Percentiles rank a stretch among this genome's conserved stretches.
phyloP scores from a whole-genome alignment of 2,113 vertebrate genomes.

The Anser cygnoides region DNA sequence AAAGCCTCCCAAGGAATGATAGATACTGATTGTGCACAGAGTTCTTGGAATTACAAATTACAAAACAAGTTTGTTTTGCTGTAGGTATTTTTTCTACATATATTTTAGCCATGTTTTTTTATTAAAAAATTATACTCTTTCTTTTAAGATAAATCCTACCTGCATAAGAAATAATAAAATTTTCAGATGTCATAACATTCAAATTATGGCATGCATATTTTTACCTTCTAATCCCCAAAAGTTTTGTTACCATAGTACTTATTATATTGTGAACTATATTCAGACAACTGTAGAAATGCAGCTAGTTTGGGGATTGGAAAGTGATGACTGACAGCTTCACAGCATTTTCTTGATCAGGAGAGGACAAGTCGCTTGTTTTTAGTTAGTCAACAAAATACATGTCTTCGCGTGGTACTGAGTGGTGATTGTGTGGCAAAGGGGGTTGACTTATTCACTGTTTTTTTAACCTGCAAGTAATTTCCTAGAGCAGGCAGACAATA shows the following conservation, averaged over 20 bases:
- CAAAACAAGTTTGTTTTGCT: neutral
- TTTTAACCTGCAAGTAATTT: neutral
- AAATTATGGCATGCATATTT: neutral
- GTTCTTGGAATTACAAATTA: neutral
- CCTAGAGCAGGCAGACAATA: neutral
- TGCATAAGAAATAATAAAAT: neutral
- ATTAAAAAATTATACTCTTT: neutral
- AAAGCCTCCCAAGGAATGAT: neutral
- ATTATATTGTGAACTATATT: neutral
- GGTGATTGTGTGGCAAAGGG: neutral
- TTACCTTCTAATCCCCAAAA: neutral
- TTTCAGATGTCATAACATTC: neutral
- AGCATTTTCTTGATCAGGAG: neutral
- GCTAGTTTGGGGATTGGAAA: neutral
- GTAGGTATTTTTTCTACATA: neutral
- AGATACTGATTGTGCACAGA: rapidly evolving
- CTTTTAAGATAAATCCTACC: neutral
- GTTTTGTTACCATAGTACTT: neutral
- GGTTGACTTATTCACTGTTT: neutral
- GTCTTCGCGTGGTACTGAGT: neutral
- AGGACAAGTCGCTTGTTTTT: neutral
- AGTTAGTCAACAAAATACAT: neutral
- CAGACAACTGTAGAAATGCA: neutral
- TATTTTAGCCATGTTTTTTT: neutral
- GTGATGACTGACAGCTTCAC: neutral